Conservation (phyloP, 2,113 vertebrate genomes). For the Phalacrocorax brasilianus region DNA sequence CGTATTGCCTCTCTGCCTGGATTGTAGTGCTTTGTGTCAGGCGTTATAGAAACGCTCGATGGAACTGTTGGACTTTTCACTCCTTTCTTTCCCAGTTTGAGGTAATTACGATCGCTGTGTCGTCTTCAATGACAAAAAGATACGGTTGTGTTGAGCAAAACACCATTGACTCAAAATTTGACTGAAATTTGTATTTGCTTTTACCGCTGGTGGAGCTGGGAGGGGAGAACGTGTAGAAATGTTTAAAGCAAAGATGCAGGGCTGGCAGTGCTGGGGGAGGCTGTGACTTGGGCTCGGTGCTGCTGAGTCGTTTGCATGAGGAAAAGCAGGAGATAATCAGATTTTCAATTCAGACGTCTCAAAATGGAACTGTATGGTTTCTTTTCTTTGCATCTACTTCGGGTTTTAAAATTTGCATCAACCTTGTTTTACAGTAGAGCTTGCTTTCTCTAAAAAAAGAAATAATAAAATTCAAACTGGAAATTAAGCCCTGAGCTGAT, state of each 20-base stretch:
- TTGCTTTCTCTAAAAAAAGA: not conserved
- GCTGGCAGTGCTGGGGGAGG: not conserved
- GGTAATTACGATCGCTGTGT: not conserved
- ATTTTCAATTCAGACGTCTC: not conserved
- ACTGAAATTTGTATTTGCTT: not conserved
- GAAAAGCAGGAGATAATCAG: not conserved
- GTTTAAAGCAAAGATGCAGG: not conserved
- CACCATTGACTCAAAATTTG: not conserved
- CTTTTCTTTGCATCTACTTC: not conserved
- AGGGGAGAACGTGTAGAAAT: not conserved
- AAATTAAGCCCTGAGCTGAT: not conserved
- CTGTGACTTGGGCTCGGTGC: not conserved
- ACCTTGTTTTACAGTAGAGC: not conserved
- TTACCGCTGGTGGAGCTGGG: not conserved
- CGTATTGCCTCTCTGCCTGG: not conserved
- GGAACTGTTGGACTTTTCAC: not conserved
- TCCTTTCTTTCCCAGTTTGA: not conserved
- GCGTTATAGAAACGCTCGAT: fast-evolving
- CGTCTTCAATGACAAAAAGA: fast-evolving
- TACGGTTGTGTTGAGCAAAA: not conserved
- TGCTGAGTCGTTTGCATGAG: not conserved
- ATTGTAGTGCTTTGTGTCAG: not conserved
- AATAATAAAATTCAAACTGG: not conserved
- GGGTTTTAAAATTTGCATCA: not conserved
- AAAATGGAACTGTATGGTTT: not conserved